Base-by-base conservation (phyloP, 1,140 invertebrate genomes). In the Dendrolimus punctatus region DNA sequence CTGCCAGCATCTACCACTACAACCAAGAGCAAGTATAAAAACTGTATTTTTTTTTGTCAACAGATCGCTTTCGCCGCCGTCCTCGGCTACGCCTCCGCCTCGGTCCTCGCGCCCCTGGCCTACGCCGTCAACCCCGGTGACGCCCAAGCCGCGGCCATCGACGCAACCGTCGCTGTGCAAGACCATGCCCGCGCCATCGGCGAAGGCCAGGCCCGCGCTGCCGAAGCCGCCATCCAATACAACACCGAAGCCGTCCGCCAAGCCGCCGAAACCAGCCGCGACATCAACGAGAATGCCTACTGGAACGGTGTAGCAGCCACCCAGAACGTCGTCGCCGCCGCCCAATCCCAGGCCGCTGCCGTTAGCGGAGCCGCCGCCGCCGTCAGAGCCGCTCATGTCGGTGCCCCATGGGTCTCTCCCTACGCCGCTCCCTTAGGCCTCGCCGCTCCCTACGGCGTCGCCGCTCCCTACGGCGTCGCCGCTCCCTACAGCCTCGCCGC, bases 341-440 rank as follows among this genome's bases (percentile, higher is more conserved):
- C 89, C 44, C 90, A 91, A 56, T 91, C 89, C 83, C 88, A 90
- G 48, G 90, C 87, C 36, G 59, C 59, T 37, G 55, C 59, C 40
- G 51, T 10, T 2, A 56, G 51, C 51, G 88, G 82, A n/a, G 79
- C 64, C 49, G 79, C 73, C 40, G 86, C 87, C 56, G 75, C 76
- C 50, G 76, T 64, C 52, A 76, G 73, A 43, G 73, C 76, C 39
- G 79, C 76, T 9, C 67, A 76, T 51, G 73, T 80, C 6, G 68
- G 59, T 51, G 65, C 70, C 49, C 62, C 69, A 50, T 51, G 59
- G 46, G 67, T 66, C 61, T 58, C 67, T 41, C 65, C 65, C 56
- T 55, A 67, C 44, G 60, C 61, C 45, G 62, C 60, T 60, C 60
- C 51, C 40, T 23, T 23, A 23, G 62, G 61, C 45, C 58, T 39